phyloP scores from a whole-genome alignment of 2,888 invertebrate species.

The Scrobipalpa atriplicella region DNA sequence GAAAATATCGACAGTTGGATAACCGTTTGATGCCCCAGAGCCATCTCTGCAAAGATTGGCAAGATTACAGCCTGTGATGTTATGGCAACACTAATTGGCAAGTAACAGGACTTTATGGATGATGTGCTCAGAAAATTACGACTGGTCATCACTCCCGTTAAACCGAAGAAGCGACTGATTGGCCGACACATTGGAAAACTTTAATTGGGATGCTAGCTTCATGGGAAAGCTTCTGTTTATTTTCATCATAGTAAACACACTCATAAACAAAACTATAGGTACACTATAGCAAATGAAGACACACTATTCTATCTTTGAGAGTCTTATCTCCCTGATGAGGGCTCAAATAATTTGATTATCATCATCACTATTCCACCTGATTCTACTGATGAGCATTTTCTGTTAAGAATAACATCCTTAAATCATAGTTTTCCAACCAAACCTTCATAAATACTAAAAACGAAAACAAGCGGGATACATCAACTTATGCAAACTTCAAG shows the following conservation, averaged over 20 bases:
- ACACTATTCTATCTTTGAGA: too few relatives aligned
- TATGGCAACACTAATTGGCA: constrained; percentile 25
- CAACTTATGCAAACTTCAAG: background rate
- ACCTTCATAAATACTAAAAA: too few relatives aligned
- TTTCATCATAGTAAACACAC: background rate
- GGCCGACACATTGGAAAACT: background rate
- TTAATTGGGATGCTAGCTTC: background rate
- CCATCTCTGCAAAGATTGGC: background rate
- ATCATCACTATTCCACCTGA: too few relatives aligned
- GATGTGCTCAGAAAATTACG: constrained; percentile 19
- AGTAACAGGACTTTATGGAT: constrained; percentile 23
- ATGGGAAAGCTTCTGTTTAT: background rate
- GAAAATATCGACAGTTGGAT: too few relatives aligned
- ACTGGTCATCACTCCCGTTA: constrained; percentile 11
- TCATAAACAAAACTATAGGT: too few relatives aligned
- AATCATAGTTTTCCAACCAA: too few relatives aligned
- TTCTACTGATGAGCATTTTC: too few relatives aligned
- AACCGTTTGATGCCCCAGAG: background rate
- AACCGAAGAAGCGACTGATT: constrained; percentile 7
- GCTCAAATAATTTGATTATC: too few relatives aligned
- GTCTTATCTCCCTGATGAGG: too few relatives aligned
- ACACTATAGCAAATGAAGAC: too few relatives aligned
- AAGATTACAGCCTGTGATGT: constrained; percentile 5
- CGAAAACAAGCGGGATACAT: background rate
- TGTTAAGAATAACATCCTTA: too few relatives aligned